Evolutionary conservation across 2,888 invertebrate species (phyloP), one percentile per base, ranked within the genome.

Genomic region (Pemphredon lugubris): DNA sequence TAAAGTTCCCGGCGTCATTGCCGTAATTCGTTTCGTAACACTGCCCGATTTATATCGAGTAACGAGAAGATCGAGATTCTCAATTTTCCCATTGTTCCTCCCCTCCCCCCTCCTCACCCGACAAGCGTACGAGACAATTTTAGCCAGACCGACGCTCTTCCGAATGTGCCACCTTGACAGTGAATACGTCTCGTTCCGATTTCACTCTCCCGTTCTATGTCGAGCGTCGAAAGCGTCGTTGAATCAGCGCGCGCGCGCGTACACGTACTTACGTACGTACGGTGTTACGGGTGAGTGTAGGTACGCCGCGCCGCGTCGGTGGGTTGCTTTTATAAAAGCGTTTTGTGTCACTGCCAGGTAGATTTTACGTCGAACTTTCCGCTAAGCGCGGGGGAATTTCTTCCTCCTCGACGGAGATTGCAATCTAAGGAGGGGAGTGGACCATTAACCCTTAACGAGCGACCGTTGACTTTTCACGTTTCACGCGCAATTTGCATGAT

Each of bases 121-220:
- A 39, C 30, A 6, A 14, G 5, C n/a, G n/a, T n/a, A 13, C 16
- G 6, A 16, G 57, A 59, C 64, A 73, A 73, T 60, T 73, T 73
- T 53, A 73, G 65, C 44, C 14, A n/a, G n/a, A 3, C 7, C 54
- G 37, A 54, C 9, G 48, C 32, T 34, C 37, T 34, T 53, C 42
- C 20, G 21, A 48, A 53, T 48, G 48, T 21, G 39, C 42, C 32
- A 61, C 73, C 73, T 73, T 73, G 73, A 73, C 73, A 73, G 42
- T 73, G 73, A 73, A 57, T 51, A 13, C 1, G 4, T 3, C n/a
- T n/a, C 42, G 47, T 44, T 23, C 14, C 53, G 42, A 48, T 48
- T 50, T 54, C 21, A 11, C 16, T 21, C 30, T n/a, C 20, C 23
- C 40, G 53, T 16, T 42, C 30, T 30, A 18, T 23, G 9, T 11